Evolutionary conservation across 2,113 vertebrate genomes (phyloP), one percentile per base, ranked within the genome.

Genomic region (Pachyramphus minor): DNA sequence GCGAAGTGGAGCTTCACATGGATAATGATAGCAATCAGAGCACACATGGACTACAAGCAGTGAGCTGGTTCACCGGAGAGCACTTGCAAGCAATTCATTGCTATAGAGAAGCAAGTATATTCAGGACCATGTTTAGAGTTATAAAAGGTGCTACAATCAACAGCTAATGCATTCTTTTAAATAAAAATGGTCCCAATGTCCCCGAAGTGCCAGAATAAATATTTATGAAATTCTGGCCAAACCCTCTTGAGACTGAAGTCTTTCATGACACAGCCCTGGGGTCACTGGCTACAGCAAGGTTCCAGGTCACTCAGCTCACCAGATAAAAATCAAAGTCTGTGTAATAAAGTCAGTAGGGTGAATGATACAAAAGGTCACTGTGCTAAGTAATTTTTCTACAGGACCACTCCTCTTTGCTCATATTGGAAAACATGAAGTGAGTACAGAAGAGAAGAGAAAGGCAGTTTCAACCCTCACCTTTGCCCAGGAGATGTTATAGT

Each of bases 1-100:
- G 95, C 69, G 74, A 93, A 94, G 66, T 27, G 28, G 93, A 95
- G 93, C 92, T 91, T 89, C 69, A 16, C 60, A 62, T 25, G 50
- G 64, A 76, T 66, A 55, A 77, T 8, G 80, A 89, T 12, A 86
- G 73, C 64, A 62, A 50, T 77, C 59, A 16, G 42, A 83, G 55
- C 55, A 53, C 78, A 33, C 31, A 14, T 53, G 68, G 45, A 35
- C 80, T 55, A 17, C 84, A 71, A 58, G 84, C 89, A 69, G 72
- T 11, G 80, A 94, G 50, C 6, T 49, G 64, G 59, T 11, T 73
- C 89, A 74, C 80, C 33, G 28, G 35, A 94, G 45, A 96, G 73
- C 59, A 55, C 18, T 91, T 58, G 27, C 68, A 84, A 84, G 28
- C 6, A 0, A 45, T 25, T 69, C 76, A 55, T 10, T 73, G 55